phyloP scores from a whole-genome alignment of 2,797 vertebrate genomes.

The Melanotaenia pygmaea region DNA sequence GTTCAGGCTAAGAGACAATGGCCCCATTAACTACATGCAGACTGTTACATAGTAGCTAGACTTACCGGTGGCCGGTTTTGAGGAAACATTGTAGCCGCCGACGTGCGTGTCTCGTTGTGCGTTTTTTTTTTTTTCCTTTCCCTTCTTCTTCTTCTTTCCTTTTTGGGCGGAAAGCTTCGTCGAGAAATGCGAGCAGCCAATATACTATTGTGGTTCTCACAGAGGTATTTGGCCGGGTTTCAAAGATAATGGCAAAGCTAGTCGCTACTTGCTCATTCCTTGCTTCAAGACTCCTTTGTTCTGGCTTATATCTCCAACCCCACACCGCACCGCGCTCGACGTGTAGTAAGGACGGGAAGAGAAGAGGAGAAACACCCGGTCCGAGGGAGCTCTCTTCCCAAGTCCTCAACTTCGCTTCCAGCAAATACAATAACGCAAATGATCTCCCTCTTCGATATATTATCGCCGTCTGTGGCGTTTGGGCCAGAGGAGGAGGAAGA shows the following conservation, averaged over 20 bases:
- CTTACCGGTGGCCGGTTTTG: slow-evolving; percentile 92
- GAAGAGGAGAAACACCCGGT: slow-evolving; percentile 63
- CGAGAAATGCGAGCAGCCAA: slow-evolving; percentile 62
- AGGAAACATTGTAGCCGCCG: slow-evolving; percentile 87
- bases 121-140: background rate
- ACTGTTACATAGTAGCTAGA: slow-evolving; percentile 46
- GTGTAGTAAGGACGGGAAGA: slow-evolving; percentile 39
- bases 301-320: slow-evolving; percentile 75
- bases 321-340: slow-evolving; percentile 64
- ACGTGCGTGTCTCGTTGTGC: slow-evolving; percentile 56
- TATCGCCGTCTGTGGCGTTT: slow-evolving; percentile 47
- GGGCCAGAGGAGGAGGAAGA: slow-evolving; percentile 36
- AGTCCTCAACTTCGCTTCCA: slow-evolving; percentile 70
- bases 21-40: background rate
- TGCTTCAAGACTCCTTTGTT: slow-evolving; percentile 83
- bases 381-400: slow-evolving; percentile 46
- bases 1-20: slow-evolving; percentile 7
- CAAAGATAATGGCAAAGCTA: slow-evolving; percentile 66
- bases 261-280: slow-evolving; percentile 74
- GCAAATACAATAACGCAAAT: slow-evolving; percentile 36
- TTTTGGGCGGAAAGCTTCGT: slow-evolving; percentile 65
- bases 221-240: slow-evolving; percentile 80
- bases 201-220: slow-evolving; percentile 69
- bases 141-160: slow-evolving; percentile 57
- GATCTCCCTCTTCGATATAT: slow-evolving; percentile 52